phyloP scores from a whole-genome alignment of 2,113 vertebrate species.

The Clupea harengus region DNA sequence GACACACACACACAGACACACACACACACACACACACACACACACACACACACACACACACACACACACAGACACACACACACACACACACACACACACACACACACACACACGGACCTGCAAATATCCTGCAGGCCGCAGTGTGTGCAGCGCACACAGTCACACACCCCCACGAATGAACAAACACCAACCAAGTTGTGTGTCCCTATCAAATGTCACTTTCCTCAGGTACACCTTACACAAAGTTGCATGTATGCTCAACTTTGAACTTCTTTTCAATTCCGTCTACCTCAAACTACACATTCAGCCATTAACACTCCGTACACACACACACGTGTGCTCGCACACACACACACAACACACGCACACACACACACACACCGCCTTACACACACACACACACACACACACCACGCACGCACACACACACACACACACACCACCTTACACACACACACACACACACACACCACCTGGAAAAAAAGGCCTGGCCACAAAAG shows the following conservation, averaged over 20 bases:
- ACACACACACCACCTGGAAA: neutral
- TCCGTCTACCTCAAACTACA: neutral
- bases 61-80: slow-evolving; percentile 24
- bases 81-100: slow-evolving; percentile 29
- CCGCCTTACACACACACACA: slow-evolving; percentile 27
- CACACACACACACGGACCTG: neutral
- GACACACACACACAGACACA: slow-evolving; percentile 53
- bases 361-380: neutral
- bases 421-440: slow-evolving; percentile 3
- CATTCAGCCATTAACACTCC: neutral
- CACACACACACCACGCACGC: neutral
- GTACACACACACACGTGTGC: neutral
- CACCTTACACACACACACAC: neutral
- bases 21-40: slow-evolving; percentile 41
- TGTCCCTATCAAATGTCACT: slow-evolving; percentile 1
- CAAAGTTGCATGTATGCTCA: slow-evolving; percentile 11
- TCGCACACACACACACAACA: neutral
- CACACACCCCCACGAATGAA: neutral
- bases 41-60: slow-evolving; percentile 40
- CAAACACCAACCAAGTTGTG: neutral
- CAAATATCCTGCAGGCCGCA: neutral
- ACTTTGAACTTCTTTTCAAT: neutral
- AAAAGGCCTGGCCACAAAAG: slow-evolving; percentile 1
- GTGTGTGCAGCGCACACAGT: neutral
- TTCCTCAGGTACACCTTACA: neutral